Percentiles rank a stretch among this genome's conserved stretches.
Conservation (phyloP, 2,888 invertebrate genomes). For the Apotomis turbidana region DNA sequence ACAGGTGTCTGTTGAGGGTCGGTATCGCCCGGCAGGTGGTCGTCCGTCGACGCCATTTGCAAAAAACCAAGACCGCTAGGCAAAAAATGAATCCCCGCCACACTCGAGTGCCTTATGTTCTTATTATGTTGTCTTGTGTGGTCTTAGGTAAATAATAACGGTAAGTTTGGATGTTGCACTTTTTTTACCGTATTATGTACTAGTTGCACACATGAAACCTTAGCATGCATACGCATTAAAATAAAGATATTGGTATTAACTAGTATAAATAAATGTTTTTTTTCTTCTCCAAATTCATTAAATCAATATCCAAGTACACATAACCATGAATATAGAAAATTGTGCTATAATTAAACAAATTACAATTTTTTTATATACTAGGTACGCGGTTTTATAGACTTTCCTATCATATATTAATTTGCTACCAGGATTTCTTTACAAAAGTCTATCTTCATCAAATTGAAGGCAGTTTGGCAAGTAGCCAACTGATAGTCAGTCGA, state of each 20-base stretch:
- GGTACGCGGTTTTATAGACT: too few species aligned
- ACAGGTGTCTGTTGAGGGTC: slow-evolving; percentile 35
- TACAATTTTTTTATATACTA: too few species aligned
- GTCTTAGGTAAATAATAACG: slow-evolving; percentile 10
- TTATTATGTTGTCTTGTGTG: slow-evolving; percentile 16
- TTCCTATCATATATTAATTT: too few species aligned
- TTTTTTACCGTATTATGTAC: neutral
- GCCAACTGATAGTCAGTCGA: slow-evolving; percentile 76
- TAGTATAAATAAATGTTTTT: too few species aligned
- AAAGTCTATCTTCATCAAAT: slow-evolving; percentile 63
- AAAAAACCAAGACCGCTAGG: slow-evolving; percentile 22
- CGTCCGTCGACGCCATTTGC: slow-evolving; percentile 24
- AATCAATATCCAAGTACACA: too few species aligned
- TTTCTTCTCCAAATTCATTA: too few species aligned
- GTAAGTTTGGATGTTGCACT: neutral
- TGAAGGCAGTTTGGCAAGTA: slow-evolving; percentile 69
- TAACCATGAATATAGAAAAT: too few species aligned
- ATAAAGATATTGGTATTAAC: too few species aligned
- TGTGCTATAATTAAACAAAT: too few species aligned
- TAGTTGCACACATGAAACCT: too few species aligned
- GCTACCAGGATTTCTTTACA: neutral
- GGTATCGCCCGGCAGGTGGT: slow-evolving; percentile 27
- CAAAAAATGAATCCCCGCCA: slow-evolving; percentile 18
- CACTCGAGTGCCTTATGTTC: slow-evolving; percentile 17
- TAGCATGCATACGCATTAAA: too few species aligned